Conservation (phyloP, 1,140 invertebrate genomes). For the Halotydeus destructor region DNA sequence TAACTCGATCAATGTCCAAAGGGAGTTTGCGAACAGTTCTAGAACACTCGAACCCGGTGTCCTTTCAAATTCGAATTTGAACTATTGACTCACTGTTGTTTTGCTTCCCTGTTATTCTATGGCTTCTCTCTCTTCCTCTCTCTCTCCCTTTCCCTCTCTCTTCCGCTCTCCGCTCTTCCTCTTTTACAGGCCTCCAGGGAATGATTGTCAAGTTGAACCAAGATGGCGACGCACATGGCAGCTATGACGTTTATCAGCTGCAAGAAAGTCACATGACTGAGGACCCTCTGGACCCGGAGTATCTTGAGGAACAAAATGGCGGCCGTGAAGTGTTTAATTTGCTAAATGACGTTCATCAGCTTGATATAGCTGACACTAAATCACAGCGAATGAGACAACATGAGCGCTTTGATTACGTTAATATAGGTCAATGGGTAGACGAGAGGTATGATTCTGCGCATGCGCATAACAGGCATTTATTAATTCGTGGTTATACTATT, state of each 20-base stretch:
- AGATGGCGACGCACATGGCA: constrained; percentile 40
- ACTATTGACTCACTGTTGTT: too few species aligned
- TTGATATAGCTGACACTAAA: constrained; percentile 1
- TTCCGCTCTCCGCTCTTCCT: not conserved
- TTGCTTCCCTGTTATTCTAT: too few species aligned
- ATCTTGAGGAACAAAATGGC: not conserved
- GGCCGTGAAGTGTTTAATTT: too few species aligned
- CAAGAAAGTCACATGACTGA: constrained; percentile 20
- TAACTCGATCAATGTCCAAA: too few species aligned
- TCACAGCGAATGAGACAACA: constrained; percentile 19
- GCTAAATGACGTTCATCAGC: too few species aligned
- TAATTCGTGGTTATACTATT: not conserved
- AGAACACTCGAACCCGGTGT: too few species aligned
- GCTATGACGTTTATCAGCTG: constrained; percentile 46
- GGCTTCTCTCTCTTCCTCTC: not conserved
- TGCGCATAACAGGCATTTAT: too few species aligned
- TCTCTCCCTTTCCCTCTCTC: not conserved
- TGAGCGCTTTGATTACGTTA: constrained; percentile 34
- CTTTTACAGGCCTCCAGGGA: constrained; percentile 32
- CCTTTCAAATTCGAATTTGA: too few species aligned
- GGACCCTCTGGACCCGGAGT: not conserved
- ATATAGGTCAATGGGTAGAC: constrained; percentile 37
- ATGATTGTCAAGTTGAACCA: constrained; percentile 38
- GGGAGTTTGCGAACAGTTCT: too few species aligned
- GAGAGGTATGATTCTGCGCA: constrained; percentile 32